Conservation (phyloP, 2,797 vertebrate genomes). For the Micromesistius poutassou region DNA sequence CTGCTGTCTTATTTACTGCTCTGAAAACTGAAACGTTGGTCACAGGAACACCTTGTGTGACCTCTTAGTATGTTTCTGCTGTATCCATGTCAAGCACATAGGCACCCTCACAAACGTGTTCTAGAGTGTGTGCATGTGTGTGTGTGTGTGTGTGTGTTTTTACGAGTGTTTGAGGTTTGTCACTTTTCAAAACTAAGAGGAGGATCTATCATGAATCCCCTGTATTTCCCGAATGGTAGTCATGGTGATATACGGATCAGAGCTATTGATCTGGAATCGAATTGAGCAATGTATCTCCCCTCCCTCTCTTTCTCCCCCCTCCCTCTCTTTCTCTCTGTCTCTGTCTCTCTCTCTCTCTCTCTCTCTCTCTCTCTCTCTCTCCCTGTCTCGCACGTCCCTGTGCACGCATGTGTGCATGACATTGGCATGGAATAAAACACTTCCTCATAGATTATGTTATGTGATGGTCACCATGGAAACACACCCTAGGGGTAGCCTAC, state of each 20-base stretch:
- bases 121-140: slow-evolving; percentile 19
- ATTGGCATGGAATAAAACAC: slow-evolving; percentile 40
- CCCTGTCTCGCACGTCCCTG: slow-evolving; percentile 1
- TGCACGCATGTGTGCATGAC: slow-evolving; percentile 21
- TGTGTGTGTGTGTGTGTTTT: slow-evolving; percentile 17
- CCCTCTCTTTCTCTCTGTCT: no score
- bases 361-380: neutral
- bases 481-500: slow-evolving; percentile 50
- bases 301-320: no score
- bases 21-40: slow-evolving; percentile 46
- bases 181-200: neutral
- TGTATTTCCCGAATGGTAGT: slow-evolving; percentile 37
- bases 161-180: slow-evolving; percentile 3
- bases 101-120: neutral
- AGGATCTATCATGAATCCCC: slow-evolving; percentile 27
- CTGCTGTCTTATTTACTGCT: neutral
- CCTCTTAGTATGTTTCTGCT: neutral
- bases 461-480: slow-evolving; percentile 73
- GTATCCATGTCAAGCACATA: neutral
- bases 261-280: slow-evolving; percentile 56
- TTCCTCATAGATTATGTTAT: slow-evolving; percentile 60
- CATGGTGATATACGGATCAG: slow-evolving; percentile 53
- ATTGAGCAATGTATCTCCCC: slow-evolving; percentile 25
- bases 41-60: neutral
- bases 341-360: no score